phyloP scores from a whole-genome alignment of 2,888 invertebrate species.

The Bellardia pandia region DNA sequence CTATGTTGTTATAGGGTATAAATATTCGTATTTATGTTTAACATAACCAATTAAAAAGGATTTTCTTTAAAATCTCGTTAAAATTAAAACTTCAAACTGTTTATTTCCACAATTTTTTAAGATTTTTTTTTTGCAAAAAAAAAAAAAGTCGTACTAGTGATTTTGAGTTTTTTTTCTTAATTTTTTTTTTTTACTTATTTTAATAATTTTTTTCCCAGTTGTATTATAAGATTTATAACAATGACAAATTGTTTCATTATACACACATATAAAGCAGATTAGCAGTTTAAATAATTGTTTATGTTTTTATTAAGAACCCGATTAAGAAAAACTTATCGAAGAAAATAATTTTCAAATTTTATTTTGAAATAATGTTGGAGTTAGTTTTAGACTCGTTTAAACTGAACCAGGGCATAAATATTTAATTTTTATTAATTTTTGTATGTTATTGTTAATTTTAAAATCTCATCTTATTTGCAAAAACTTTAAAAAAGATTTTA shows the following conservation, averaged over 20 bases:
- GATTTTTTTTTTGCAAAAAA: neutral
- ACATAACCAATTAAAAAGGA: too few species aligned
- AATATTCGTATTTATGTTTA: too few species aligned
- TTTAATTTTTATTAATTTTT: neutral
- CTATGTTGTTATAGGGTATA: too few species aligned
- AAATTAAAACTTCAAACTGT: neutral
- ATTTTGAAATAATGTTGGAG: neutral
- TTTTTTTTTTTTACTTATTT: constrained; percentile 9
- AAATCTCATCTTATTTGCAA: constrained; percentile 34
- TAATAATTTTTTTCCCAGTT: neutral
- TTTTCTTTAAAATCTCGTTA: too few species aligned
- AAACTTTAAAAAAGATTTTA: constrained; percentile 25
- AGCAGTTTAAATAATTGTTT: constrained; percentile 31
- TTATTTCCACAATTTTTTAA: neutral
- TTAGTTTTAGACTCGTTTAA: too few species aligned
- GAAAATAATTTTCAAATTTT: too few species aligned
- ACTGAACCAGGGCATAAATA: too few species aligned
- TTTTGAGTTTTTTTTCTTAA: constrained; percentile 12
- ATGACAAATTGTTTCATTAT: constrained; percentile 32
- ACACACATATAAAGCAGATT: constrained; percentile 46
- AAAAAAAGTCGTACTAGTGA: neutral
- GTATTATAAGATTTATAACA: constrained; percentile 22
- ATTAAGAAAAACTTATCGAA: too few species aligned
- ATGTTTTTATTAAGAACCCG: too few species aligned
- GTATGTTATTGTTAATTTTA: constrained; percentile 32